Percentiles rank a stretch among this genome's conserved stretches.
Conservation (phyloP, 2,888 invertebrate genomes). For the Spisula subtruncata region DNA sequence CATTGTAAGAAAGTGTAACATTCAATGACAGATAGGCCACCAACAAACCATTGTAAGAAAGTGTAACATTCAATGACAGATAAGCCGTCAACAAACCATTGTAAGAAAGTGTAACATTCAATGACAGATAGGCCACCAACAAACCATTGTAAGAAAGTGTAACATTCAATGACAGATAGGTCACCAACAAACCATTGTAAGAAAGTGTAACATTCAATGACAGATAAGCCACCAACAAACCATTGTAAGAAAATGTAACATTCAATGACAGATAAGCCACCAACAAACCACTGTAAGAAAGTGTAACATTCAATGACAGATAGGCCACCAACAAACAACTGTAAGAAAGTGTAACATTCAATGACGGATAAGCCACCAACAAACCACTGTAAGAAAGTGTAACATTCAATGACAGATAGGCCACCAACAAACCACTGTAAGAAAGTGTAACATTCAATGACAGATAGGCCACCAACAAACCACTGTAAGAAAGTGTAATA, state of each 20-base stretch:
- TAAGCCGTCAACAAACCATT: conserved; percentile 79
- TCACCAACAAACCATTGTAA: conserved; percentile 77
- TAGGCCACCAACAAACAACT: conserved; percentile 79
- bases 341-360: too few relatives aligned
- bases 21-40: conserved; percentile 75
- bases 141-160: conserved; percentile 80
- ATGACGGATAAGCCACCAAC: conserved; percentile 73
- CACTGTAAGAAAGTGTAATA: too few relatives aligned
- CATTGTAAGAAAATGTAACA: too few relatives aligned
- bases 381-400: conserved; percentile 80
- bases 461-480: conserved; percentile 76
- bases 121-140: conserved; percentile 73
- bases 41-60: conserved; percentile 78
- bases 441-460: too few relatives aligned
- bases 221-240: conserved; percentile 76
- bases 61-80: conserved; percentile 73
- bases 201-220: too few relatives aligned
- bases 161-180: conserved; percentile 75
- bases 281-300: conserved; percentile 78
- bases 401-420: conserved; percentile 75
- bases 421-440: conserved; percentile 77
- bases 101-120: too few relatives aligned
- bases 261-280: conserved; percentile 75
- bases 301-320: conserved; percentile 73
- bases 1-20: too few relatives aligned